Base-by-base conservation (phyloP, 2,888 invertebrate genomes). In the Ormyrus labotus region DNA sequence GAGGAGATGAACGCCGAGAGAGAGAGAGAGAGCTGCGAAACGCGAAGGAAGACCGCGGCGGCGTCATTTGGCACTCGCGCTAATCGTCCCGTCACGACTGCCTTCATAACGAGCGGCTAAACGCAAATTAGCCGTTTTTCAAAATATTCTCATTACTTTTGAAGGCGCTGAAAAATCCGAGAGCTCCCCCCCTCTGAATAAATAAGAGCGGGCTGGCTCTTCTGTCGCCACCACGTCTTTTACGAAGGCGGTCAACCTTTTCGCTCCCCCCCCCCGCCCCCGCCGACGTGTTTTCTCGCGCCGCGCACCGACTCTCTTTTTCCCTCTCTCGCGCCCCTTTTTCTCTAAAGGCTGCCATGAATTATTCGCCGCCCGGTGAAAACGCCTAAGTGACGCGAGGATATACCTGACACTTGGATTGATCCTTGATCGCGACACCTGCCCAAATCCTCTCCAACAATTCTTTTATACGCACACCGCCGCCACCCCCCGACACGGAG, bases 321-420 rank as follows among this genome's bases (percentile, higher is more conserved):
- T 57, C 75, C 70, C 79, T 76, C 60, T 69, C 75, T 84, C 65
- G 55, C 77, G 72, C 71, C 51, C 50, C 67, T 64, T 78, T 80
- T 80, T 61, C 71, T 69, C 13, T 65, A 81, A 73, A 69, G 71
- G 87, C 83, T 85, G 86, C 79, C 84, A 86, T 90, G 86, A 90
- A 90, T 90, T 87, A 90, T 90, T 90, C 80, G 83, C 48, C 67
- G 64, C 82, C 69, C 86, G 88, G 88, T 89, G 90, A 90, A 90
- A 90, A 89, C 85, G 88, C 84, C 88, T 89, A 90, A 90, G 89
- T 90, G 90, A 90, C 90, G 88, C 86, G 86, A 83, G 87, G 89
- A 89, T 85, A 88, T 84, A 86, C 85, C 88, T 88, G 89, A 88
- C 90, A 87, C 81, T 86, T 86, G 87, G 89, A 90, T 90, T 89